These are phyloP conservation scores for Ondatra zibethicus DNA, from an alignment of 2,113 vertebrate genomes.

Conservation along the genomic window DNA sequence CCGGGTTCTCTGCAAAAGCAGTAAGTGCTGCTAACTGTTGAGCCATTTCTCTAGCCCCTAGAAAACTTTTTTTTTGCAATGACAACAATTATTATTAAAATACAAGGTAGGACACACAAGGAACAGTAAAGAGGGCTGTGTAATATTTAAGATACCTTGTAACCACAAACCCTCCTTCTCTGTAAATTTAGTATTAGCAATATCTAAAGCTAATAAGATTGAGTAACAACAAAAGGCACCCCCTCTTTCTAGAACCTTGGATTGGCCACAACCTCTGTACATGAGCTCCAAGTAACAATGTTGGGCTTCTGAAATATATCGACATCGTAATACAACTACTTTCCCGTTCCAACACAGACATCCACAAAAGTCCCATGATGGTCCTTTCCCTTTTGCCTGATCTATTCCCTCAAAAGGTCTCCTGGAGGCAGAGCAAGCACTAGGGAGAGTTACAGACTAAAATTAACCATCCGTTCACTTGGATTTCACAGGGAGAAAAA, in stretches of 20 bases:
- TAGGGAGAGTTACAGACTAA: not conserved
- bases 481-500: not conserved
- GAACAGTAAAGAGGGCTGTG: not conserved
- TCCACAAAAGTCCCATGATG: not conserved
- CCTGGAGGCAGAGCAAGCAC: not conserved
- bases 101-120: not conserved
- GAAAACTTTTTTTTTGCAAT: not conserved
- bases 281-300: not conserved
- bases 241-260: not conserved
- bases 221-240: not conserved
- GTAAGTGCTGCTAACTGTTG: not conserved
- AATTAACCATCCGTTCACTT: not conserved
- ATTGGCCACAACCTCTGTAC: not conserved
- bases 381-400: not conserved
- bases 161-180: not conserved
- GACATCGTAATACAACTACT: not conserved
- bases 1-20: not conserved
- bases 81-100: not conserved
- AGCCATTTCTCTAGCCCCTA: not conserved
- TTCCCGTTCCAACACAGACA: not conserved
- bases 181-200: not conserved
- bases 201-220: not conserved
- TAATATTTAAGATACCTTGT: not conserved
- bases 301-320: not conserved
- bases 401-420: not conserved